Evolutionary conservation across 1,140 invertebrate species (phyloP).

Genomic region (Holcopasites calliopsidis): DNA sequence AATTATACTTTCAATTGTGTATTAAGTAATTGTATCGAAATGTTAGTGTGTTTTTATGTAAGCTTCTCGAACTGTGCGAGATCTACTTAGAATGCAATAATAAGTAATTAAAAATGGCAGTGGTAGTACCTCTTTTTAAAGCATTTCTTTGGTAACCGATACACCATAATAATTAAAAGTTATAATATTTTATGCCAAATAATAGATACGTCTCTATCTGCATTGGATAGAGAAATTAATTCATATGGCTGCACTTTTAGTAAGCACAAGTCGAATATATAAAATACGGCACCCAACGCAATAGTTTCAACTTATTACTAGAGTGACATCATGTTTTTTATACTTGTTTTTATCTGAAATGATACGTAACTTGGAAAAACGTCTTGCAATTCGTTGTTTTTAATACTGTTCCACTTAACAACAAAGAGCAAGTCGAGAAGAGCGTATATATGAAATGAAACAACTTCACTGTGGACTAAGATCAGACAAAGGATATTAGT

Average conservation of each 20-base stretch:
- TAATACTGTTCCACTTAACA: background rate
- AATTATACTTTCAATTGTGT: conserved; percentile 10
- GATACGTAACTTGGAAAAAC: background rate
- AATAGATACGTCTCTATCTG: background rate
- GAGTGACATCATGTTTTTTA: background rate
- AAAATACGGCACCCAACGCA: background rate
- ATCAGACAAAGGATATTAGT: too few relatives aligned
- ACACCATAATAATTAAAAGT: conserved; percentile 61
- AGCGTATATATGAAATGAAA: background rate
- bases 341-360: background rate
- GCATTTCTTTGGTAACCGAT: conserved; percentile 68
- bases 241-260: conserved; percentile 19
- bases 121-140: conserved; percentile 70
- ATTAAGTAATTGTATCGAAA: background rate
- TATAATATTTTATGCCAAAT: conserved; percentile 42
- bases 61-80: background rate
- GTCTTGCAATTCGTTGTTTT: background rate
- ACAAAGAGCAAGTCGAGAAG: background rate
- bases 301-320: background rate
- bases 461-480: background rate
- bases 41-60: background rate
- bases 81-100: background rate
- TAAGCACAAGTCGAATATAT: background rate
- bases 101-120: conserved; percentile 24
- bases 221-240: background rate